Evolutionary conservation across 2,888 invertebrate genomes (phyloP).

Genomic region (Myathropa florea): DNA sequence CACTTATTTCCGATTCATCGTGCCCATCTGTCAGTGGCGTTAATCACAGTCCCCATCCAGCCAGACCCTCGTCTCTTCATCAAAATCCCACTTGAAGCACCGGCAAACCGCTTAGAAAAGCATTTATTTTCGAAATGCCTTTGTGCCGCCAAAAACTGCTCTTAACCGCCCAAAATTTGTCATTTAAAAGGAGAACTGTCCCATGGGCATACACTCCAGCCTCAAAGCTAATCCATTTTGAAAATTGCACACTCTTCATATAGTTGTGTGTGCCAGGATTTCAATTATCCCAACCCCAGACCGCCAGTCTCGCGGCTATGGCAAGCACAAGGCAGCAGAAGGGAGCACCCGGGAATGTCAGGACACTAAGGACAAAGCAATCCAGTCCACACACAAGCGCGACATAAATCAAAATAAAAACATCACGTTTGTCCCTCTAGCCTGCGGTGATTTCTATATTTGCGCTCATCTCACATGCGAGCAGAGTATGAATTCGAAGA

Average conservation of each 20-base stretch:
- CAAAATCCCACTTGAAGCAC: constrained; percentile 13
- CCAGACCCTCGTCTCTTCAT: background rate
- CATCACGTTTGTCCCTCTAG: constrained; percentile 61
- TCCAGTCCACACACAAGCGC: constrained; percentile 43
- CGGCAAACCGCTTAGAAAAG: constrained; percentile 18
- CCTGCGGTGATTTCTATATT: constrained; percentile 66
- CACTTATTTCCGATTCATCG: background rate
- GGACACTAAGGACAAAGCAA: constrained; percentile 35
- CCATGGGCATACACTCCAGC: constrained; percentile 41
- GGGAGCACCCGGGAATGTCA: background rate
- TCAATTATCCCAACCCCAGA: constrained; percentile 63
- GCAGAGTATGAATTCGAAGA: background rate
- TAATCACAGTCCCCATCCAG: background rate
- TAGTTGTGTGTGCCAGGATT: constrained; percentile 51
- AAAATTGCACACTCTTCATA: constrained; percentile 50
- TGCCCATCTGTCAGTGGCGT: background rate
- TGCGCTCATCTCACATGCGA: constrained; percentile 20
- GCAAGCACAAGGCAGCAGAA: background rate
- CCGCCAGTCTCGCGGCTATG: background rate
- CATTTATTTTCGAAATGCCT: constrained; percentile 12
- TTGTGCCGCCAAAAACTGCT: background rate
- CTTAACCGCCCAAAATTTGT: constrained; percentile 51
- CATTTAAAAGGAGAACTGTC: constrained; percentile 25
- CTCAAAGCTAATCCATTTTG: constrained; percentile 58
- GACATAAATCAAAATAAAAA: constrained; percentile 69